These are phyloP conservation scores for Chelonoidis abingdonii DNA, from an alignment of 2,113 vertebrate genomes.

Conservation along the genomic window DNA sequence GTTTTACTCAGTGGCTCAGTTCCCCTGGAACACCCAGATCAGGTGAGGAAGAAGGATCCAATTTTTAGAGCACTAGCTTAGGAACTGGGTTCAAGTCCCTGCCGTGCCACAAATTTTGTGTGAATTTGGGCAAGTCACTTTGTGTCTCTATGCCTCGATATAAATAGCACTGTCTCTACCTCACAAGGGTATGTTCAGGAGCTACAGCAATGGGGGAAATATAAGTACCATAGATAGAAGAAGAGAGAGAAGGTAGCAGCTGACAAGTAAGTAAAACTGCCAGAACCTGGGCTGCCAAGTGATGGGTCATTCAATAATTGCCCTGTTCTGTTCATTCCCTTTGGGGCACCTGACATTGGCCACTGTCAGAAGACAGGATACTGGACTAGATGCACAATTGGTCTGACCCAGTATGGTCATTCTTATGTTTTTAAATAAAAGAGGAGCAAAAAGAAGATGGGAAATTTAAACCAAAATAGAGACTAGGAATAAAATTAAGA, in stretches of 20 bases:
- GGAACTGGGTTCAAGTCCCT: accelerated
- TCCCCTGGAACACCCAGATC: neutral
- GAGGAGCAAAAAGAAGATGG: neutral
- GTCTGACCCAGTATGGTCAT: neutral
- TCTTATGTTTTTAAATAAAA: neutral
- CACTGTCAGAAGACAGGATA: neutral
- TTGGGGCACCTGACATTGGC: no score
- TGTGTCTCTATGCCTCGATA: neutral
- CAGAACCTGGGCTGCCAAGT: no score
- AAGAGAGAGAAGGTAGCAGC: neutral
- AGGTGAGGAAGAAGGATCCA: accelerated
- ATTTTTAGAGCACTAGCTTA: neutral
- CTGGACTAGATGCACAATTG: neutral
- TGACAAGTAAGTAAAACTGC: accelerated
- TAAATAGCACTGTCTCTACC: neutral
- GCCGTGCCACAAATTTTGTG: accelerated
- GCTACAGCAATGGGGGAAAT: accelerated
- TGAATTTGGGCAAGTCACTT: accelerated
- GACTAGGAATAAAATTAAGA: neutral
- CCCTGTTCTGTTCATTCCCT: no score
- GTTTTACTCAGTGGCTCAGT: neutral
- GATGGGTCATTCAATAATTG: no score
- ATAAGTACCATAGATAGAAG: neutral
- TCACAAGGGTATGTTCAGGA: neutral
- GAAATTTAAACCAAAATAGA: neutral